Conservation (phyloP, 2,888 invertebrate genomes). For the Chymomyza fuscimana region DNA sequence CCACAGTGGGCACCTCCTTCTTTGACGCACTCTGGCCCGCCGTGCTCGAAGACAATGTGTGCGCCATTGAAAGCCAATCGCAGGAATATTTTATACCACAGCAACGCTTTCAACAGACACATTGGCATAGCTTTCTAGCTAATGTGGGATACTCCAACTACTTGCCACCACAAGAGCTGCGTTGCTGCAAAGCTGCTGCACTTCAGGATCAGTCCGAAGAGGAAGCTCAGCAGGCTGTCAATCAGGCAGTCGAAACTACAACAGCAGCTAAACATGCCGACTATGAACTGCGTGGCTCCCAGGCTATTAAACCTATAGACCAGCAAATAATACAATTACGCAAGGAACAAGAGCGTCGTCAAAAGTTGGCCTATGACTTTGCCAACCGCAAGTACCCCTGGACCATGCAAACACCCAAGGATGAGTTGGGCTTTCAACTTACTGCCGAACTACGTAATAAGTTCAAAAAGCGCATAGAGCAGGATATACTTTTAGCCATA, state of each 20-base stretch:
- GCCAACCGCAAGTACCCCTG: conserved; percentile 65
- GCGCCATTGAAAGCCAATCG: conserved; percentile 47
- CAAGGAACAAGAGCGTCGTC: conserved; percentile 41
- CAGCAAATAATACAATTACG: conserved; percentile 33
- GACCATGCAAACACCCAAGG: conserved; percentile 57
- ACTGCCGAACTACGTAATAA: conserved; percentile 34
- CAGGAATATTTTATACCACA: conserved; percentile 54
- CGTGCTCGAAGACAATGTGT: conserved; percentile 65
- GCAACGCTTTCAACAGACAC: conserved; percentile 50
- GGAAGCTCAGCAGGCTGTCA: conserved; percentile 18
- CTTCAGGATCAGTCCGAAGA: conserved; percentile 16
- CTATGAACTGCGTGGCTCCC: conserved; percentile 12
- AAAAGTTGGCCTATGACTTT: conserved; percentile 64
- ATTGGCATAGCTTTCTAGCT: conserved; percentile 62
- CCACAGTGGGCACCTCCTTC: conserved; percentile 50
- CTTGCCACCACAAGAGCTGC: conserved; percentile 45
- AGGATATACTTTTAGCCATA: conserved; percentile 53
- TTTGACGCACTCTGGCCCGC: conserved; percentile 72
- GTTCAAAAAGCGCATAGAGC: conserved; percentile 56
- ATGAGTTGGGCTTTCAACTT: conserved; percentile 44
- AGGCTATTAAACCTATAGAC: conserved; percentile 47
- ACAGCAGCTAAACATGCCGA: conserved; percentile 14
- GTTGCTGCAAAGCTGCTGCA: conserved; percentile 37
- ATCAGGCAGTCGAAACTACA: not conserved
- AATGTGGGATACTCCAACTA: conserved; percentile 56